Conservation (phyloP, 2,113 vertebrate species). For the Centropus unirufus region DNA sequence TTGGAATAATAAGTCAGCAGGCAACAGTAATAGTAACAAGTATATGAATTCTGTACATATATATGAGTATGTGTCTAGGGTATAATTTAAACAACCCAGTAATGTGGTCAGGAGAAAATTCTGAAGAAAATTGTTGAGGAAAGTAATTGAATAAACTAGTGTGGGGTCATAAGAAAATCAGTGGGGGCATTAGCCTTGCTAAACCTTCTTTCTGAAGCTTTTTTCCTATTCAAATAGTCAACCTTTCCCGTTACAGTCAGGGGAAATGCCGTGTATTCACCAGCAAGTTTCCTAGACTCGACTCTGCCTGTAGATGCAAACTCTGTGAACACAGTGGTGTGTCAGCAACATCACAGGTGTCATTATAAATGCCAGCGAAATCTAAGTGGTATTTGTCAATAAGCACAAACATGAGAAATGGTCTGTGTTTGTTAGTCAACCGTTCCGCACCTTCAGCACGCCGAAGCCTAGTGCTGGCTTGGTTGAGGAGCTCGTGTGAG, state of each 20-base stretch:
- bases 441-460: conserved; percentile 27
- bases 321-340: conserved; percentile 9
- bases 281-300: conserved; percentile 5
- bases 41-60: neutral
- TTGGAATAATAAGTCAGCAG: conserved; percentile 16
- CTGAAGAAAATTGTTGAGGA: neutral
- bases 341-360: conserved; percentile 69
- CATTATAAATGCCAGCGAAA: conserved; percentile 49
- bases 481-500: conserved; percentile 25
- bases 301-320: neutral
- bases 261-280: neutral
- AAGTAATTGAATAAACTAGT: neutral
- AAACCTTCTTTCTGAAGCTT: neutral
- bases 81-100: neutral
- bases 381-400: conserved; percentile 51
- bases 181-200: neutral
- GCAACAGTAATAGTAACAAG: neutral
- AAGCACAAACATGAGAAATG: conserved; percentile 33
- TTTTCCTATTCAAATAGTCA: neutral
- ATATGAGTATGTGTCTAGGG: neutral
- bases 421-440: conserved; percentile 18
- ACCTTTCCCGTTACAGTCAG: neutral
- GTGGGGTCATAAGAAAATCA: neutral
- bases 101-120: neutral
- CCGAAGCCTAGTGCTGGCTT: neutral